Evolutionary conservation across 2,888 invertebrate species (phyloP), one percentile per base, ranked within the genome.

Genomic region (Ormyrus labotus): DNA sequence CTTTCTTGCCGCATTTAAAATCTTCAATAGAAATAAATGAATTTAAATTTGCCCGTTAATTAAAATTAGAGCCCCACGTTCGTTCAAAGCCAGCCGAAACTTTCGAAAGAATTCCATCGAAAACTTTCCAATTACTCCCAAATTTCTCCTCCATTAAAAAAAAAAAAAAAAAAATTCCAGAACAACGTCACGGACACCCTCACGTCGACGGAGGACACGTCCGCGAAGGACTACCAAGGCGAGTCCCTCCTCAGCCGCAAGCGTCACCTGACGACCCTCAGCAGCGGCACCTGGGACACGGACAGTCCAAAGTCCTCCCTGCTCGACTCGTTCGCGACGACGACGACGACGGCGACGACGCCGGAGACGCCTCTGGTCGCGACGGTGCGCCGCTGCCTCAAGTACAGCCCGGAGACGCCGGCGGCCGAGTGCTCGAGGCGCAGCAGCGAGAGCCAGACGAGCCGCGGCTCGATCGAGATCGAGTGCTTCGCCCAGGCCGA

Each of bases 381-480:
- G 0, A 91, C 90, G 5, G 90, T 91, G 50, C 85, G 90, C 50
- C 85, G 90, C 51, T 91, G 90, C 72, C 82, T 91, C 64, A 90
- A 90, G 75, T 91, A 90, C 75, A 91, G 90, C 73, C 90, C 90
- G 5, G 90, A 90, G 76, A 84, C 74, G 6, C 79, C 85, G 2
- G 50, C 51, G 4, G 48, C 11, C 9, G 67, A 65, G 60, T 57
- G 19, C 55, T 48, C 58, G 8, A 60, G 70, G 19, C 65, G 68
- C 53, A n/a, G 48, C 57, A 9, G 48, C 69, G 60, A 9, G 58
- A 81, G 60, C 34, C 57, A 81, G 50, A 83, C 81, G 5, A 19
- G 84, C 8, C 83, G 86, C n/a, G 94, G 94, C 47, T 94, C 93
- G 4, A 93, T 95, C 85, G 94, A 95, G 85, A 90, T 95, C 85